Base-by-base conservation (phyloP, 2,113 vertebrate genomes). In the Chionomys nivalis region DNA sequence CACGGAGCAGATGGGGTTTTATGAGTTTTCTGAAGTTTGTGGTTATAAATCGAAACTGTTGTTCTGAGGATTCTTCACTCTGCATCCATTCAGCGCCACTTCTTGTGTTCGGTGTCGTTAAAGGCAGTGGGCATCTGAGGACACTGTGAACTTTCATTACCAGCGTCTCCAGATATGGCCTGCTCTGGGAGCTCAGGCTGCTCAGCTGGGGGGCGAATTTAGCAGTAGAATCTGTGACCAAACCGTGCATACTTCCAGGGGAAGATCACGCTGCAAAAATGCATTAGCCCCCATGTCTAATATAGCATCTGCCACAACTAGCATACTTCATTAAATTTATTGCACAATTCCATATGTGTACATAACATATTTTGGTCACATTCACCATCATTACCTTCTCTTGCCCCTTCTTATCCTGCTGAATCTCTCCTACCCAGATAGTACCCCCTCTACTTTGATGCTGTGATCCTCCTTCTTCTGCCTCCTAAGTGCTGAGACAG, bases 21-120 rank as follows among this genome's bases (percentile, higher is more conserved):
- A 97, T 97, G 97, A 91, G 96, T 96, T 97, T 97, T 97, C 89
- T 96, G 94, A 97, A 98, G 95, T 98, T 97, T 91, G 75, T 96
- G 91, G 91, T 96, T 96, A 94, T 97, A 96, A 95, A 97, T 91
- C 39, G 83, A 92, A 97, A 97, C 70, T 91, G 97, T 95, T 96
- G 94, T 94, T 93, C 65, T 73, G 97, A 96, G 96, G 70, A 96
- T 96, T 95, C 97, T 96, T 97, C 97, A 63, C 86, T 96, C 90
- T 83, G 72, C 82, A 70, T 73, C 39, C 91, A 81, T 93, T 96
- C 94, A 96, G 96, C 85, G 85, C 87, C 72, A 85, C 44, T 58
- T 9, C 91, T 96, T 93, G n/a, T 65, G 23, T 94, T 94, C 82
- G 89, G 86, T 96, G 49, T 83, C 81, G 77, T 89, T 66, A 94